These are phyloP conservation scores for Muscina levida DNA, from an alignment of 2,888 invertebrate genomes.

Conservation along the genomic window DNA sequence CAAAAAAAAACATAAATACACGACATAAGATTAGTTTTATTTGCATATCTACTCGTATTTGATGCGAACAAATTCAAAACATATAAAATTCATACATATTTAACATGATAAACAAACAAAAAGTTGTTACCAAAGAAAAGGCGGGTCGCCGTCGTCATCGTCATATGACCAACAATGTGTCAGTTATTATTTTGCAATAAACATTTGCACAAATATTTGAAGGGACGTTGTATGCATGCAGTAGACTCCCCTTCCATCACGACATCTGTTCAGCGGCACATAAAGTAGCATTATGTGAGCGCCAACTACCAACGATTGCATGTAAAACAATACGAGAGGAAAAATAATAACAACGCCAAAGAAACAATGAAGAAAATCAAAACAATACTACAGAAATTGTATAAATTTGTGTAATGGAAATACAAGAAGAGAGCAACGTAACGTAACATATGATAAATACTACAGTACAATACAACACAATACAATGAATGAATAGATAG, in stretches of 20 bases:
- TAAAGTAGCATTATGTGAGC: slow-evolving; percentile 59
- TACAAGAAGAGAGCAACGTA: not conserved
- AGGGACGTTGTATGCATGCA: not conserved
- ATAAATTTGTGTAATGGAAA: not conserved
- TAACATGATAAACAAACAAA: too few relatives aligned
- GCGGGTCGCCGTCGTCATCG: too few relatives aligned
- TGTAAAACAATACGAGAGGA: slow-evolving; percentile 13
- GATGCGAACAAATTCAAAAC: not conserved
- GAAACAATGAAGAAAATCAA: slow-evolving; percentile 29
- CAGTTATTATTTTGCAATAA: slow-evolving; percentile 51
- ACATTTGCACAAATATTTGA: slow-evolving; percentile 40
- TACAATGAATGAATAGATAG: not conserved
- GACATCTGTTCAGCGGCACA: too few relatives aligned
- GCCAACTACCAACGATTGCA: slow-evolving; percentile 32
- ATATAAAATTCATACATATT: not conserved
- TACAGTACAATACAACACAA: not conserved
- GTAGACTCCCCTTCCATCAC: too few relatives aligned
- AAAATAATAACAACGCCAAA: slow-evolving; percentile 34
- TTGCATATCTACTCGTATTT: slow-evolving; percentile 2
- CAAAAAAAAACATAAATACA: not conserved
- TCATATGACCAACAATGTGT: not conserved
- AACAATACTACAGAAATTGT: not conserved
- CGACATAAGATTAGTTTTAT: not conserved
- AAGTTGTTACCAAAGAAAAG: too few relatives aligned
- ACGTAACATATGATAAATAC: not conserved